Evolutionary conservation across 2,113 vertebrate genomes (phyloP), one percentile per base, ranked within the genome.

Genomic region (Aramus guarauna): DNA sequence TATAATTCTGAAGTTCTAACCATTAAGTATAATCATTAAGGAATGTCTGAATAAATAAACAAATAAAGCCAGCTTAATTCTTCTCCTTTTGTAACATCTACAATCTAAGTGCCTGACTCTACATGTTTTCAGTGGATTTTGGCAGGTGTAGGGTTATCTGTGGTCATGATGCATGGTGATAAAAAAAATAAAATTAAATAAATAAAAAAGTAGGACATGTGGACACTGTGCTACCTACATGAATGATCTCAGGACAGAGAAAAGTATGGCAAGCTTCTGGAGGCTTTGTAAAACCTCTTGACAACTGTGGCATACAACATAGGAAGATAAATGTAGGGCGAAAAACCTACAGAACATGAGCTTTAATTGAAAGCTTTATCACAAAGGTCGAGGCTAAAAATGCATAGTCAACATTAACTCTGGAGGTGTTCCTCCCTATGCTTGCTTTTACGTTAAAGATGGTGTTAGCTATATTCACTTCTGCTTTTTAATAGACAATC

Each of bases 41-140:
- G 59, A 92, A 95, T 90, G 90, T 67, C 50, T 96, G 60, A 93
- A 79, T 63, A 94, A 94, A 90, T 74, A 95, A 96, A 91, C 53
- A 96, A 92, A 67, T 36, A 85, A 79, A 86, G 13, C 12, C 14
- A 79, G 27, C 7, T 83, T 95, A 76, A 41, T 79, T 87, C 60
- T 73, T 50, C 24, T n/a, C 32, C 14, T 67, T 77, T 58, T 68
- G 48, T 62, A 85, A 68, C 11, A 72, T 60, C 48, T 50, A 27
- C 1, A 3, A 36, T 73, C 84, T 50, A 89, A 86, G 66, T 79
- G 30, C 88, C 6, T 86, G 84, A 88, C 60, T 64, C 82, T 45
- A 52, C 48, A 52, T 30, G 64, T 69, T 76, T 64, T 63, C 19
- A 34, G 43, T 92, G 58, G 68, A 47, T 94, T 93, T 88, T 93